A percentile compares a stretch with the other conserved stretches of the same genome.
These are phyloP conservation scores for Theropithecus gelada DNA, from an alignment of 2,113 vertebrate genomes.

Conservation along the genomic window DNA sequence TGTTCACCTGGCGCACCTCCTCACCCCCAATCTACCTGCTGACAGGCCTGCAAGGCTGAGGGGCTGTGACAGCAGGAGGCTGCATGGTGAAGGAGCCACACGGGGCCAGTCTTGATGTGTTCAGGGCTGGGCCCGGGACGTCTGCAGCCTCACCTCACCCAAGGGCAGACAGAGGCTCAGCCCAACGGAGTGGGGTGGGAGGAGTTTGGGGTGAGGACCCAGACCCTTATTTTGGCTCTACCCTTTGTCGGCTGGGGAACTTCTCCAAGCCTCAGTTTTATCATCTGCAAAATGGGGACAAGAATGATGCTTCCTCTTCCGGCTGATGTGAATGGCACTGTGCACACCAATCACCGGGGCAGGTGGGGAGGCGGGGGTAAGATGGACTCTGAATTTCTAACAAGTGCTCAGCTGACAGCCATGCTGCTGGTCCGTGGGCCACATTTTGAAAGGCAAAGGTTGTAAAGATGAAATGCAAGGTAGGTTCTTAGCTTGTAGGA, in stretches of 20 bases:
- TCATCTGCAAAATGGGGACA: not conserved
- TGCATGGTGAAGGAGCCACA: not conserved
- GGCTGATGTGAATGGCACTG: fast-evolving
- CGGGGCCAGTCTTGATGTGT: not conserved
- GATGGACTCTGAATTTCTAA: too few species aligned
- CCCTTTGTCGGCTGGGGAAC: not conserved
- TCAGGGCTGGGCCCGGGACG: not conserved
- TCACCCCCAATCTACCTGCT: not conserved
- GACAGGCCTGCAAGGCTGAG: not conserved
- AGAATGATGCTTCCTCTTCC: not conserved
- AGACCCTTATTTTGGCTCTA: too few species aligned
- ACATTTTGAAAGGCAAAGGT: not conserved
- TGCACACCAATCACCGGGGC: fast-evolving
- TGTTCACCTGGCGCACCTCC: not conserved
- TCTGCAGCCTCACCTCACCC: not conserved
- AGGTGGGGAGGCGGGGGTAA: too few species aligned
- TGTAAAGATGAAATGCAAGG: not conserved
- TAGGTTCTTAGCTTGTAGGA: not conserved
- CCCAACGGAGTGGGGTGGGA: too few species aligned
- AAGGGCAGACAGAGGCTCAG: too few species aligned
- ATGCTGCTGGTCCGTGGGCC: too few species aligned
- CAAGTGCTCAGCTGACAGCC: too few species aligned
- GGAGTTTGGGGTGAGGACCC: not conserved
- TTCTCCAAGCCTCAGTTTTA: not conserved
- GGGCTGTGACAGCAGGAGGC: not conserved